Conservation (phyloP, 2,888 invertebrate species). For the Zaprionus obscuricornis region DNA sequence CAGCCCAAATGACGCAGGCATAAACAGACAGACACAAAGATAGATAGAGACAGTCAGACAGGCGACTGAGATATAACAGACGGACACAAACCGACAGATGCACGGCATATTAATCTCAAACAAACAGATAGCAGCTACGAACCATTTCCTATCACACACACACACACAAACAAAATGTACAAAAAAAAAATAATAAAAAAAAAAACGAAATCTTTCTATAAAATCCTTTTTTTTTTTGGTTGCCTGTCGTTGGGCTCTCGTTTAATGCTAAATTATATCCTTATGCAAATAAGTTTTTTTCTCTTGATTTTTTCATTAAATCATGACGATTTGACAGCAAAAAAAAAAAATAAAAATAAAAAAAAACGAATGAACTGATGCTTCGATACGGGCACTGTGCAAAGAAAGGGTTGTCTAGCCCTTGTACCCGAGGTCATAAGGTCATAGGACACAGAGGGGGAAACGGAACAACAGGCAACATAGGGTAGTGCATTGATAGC, state of each 20-base stretch:
- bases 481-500: constrained; percentile 17
- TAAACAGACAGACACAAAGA: constrained; percentile 4
- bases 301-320: constrained; percentile 74
- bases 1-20: constrained; percentile 42
- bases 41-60: too few species aligned
- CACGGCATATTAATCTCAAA: constrained; percentile 81
- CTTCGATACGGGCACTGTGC: constrained; percentile 58
- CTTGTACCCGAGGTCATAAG: constrained; percentile 41
- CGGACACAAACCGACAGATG: constrained; percentile 75
- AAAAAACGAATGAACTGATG: constrained; percentile 26
- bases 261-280: constrained; percentile 80
- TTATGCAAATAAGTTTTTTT: constrained; percentile 79
- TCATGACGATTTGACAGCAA: constrained; percentile 76
- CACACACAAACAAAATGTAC: constrained; percentile 19
- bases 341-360: constrained; percentile 38
- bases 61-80: too few species aligned
- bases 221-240: constrained; percentile 66
- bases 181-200: constrained; percentile 39
- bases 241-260: constrained; percentile 58
- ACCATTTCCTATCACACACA: constrained; percentile 62
- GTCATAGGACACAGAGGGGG: constrained; percentile 4
- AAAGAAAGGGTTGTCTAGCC: constrained; percentile 71
- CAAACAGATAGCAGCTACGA: constrained; percentile 77
- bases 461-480: neutral
- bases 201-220: constrained; percentile 54